Evolutionary conservation across 2,797 vertebrate species (phyloP), one percentile per base, ranked within the genome.

Genomic region (Toxotes lorentzi): DNA sequence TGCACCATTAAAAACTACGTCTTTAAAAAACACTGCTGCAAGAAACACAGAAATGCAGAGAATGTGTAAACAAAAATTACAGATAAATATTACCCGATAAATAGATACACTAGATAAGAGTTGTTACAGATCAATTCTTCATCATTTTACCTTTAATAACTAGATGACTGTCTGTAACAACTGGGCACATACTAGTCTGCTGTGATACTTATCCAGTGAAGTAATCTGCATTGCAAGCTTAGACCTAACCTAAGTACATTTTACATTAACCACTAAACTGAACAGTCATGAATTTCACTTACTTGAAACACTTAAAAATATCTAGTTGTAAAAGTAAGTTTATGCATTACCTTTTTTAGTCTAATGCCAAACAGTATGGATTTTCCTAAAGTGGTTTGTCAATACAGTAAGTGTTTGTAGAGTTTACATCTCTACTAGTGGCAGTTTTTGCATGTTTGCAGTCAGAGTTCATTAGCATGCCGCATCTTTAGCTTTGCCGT

Each of bases 391-490:
- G 24, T 61, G 41, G 0, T 50, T 41, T 38, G 32, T 59, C 34
- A 56, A 54, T 62, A 67, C 32, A 73, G 53, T 13, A 21, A 47
- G 23, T 30, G 30, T 38, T 62, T 64, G 19, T 16, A n/a, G 35
- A 41, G 35, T 51, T 70, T 43, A 51, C 40, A 58, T 41, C 30
- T 78, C 66, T 17, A 34, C 38, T 27, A n/a, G 17, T 1, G 23
- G 45, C 30, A 43, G 27, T 50, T 69, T 70, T 48, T 66, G 63
- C 53, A 53, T 13, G 24, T 65, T 73, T 77, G 61, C 43, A 68
- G 61, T 32, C 48, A 10, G 35, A 58, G 69, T 58, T 85, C 50
- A 78, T 89, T 82, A 73, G 34, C n/a, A 85, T 79, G 70, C 76
- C 62, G 58, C 19, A 50, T 76, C 54, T 74, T 53, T 43, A 65